Evolutionary conservation across 1,140 invertebrate species (phyloP).

Genomic region (Vanessa atalanta): DNA sequence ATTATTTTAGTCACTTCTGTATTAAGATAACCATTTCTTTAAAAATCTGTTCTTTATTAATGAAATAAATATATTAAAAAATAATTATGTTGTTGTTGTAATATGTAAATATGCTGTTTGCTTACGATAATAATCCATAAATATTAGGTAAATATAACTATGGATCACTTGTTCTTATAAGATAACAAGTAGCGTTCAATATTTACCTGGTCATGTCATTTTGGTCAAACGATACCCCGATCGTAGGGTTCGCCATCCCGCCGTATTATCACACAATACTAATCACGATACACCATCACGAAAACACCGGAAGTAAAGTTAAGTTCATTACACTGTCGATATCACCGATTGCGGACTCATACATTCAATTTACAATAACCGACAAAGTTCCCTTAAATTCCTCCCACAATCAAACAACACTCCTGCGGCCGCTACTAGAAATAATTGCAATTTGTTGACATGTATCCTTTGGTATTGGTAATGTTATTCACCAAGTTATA

Average conservation of each 20-base stretch:
- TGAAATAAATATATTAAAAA: too few species aligned
- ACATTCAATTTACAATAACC: slow-evolving; percentile 28
- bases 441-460: slow-evolving; percentile 76
- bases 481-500: slow-evolving; percentile 66
- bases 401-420: slow-evolving; percentile 45
- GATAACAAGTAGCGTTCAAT: not conserved
- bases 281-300: slow-evolving; percentile 59
- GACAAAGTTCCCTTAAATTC: slow-evolving; percentile 32
- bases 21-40: too few species aligned
- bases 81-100: too few species aligned
- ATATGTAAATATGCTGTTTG: too few species aligned
- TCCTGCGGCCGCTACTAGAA: slow-evolving; percentile 48
- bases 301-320: slow-evolving; percentile 60
- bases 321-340: slow-evolving; percentile 46
- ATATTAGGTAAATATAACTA: too few species aligned
- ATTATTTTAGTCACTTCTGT: too few species aligned
- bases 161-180: slow-evolving; percentile 11
- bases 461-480: slow-evolving; percentile 54
- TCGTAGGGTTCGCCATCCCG: slow-evolving; percentile 78
- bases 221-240: slow-evolving; percentile 86
- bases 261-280: slow-evolving; percentile 7
- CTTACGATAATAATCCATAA: too few species aligned
- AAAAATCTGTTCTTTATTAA: too few species aligned
- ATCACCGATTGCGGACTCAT: slow-evolving; percentile 37
- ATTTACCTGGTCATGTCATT: slow-evolving; percentile 86